Conservation (phyloP, 2,113 vertebrate genomes). For the Candoia aspera region DNA sequence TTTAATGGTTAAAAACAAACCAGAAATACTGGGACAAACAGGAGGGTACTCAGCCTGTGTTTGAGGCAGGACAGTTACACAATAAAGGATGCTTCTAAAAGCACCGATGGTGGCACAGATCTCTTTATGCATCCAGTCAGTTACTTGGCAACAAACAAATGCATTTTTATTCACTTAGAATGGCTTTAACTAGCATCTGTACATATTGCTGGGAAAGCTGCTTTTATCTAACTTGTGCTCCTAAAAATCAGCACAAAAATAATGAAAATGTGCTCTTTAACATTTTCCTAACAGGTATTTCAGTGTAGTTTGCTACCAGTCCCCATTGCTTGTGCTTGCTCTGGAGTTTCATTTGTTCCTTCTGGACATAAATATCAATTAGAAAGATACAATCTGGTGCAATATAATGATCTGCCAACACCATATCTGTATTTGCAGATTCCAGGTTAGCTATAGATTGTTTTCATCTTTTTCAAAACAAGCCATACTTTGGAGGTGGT, state of each 20-base stretch:
- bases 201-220: constrained; percentile 52
- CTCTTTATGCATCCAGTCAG: constrained; percentile 57
- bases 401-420: neutral
- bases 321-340: neutral
- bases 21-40: neutral
- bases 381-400: neutral
- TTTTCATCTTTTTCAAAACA: neutral
- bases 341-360: neutral
- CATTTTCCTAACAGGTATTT: neutral
- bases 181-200: constrained; percentile 52
- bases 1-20: neutral
- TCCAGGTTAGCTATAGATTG: neutral
- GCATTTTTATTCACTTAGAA: constrained; percentile 40
- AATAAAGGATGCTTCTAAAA: neutral
- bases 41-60: neutral
- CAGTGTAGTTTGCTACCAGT: neutral
- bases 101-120: constrained; percentile 14
- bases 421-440: neutral
- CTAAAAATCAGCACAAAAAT: constrained; percentile 48
- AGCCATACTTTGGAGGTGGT: neutral
- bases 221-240: neutral
- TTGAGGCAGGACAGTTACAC: neutral
- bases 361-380: neutral
- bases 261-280: neutral
- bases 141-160: constrained; percentile 66